Evolutionary conservation across 2,113 vertebrate genomes (phyloP).

Genomic region (Ptilorrhoa leucosticta): DNA sequence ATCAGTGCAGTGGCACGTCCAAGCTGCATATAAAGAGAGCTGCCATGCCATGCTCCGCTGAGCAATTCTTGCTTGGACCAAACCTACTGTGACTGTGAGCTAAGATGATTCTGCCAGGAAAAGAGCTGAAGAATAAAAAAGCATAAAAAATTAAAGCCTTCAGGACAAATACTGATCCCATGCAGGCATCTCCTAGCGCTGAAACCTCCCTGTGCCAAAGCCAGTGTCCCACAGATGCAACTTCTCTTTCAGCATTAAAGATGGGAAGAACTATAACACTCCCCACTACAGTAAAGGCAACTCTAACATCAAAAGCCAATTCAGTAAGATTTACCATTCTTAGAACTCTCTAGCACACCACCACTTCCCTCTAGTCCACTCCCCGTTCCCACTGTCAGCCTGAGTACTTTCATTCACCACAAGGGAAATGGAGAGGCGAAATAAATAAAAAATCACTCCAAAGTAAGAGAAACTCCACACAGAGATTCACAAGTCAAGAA

Average conservation of each 20-base stretch:
- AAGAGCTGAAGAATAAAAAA: background rate
- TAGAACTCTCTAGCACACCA: background rate
- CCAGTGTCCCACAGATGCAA: background rate
- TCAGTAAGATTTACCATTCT: background rate
- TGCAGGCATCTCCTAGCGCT: background rate
- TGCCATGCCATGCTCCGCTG: background rate
- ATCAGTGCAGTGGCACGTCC: background rate
- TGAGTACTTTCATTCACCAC: background rate
- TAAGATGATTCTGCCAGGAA: background rate
- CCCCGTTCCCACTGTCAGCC: background rate
- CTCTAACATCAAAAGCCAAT: background rate
- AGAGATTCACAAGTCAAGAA: background rate
- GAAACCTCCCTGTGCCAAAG: background rate
- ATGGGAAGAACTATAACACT: background rate
- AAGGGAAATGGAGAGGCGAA: background rate
- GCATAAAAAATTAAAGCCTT: background rate
- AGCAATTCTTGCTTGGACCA: background rate
- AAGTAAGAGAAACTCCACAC: background rate
- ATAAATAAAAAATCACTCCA: background rate
- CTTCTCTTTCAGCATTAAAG: background rate
- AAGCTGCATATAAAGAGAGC: background rate
- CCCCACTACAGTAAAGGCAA: background rate
- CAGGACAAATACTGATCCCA: background rate
- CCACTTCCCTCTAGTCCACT: background rate
- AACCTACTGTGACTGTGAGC: background rate